These are phyloP conservation scores for Chaetura pelagica DNA, from an alignment of 2,113 vertebrate species.

Conservation along the genomic window DNA sequence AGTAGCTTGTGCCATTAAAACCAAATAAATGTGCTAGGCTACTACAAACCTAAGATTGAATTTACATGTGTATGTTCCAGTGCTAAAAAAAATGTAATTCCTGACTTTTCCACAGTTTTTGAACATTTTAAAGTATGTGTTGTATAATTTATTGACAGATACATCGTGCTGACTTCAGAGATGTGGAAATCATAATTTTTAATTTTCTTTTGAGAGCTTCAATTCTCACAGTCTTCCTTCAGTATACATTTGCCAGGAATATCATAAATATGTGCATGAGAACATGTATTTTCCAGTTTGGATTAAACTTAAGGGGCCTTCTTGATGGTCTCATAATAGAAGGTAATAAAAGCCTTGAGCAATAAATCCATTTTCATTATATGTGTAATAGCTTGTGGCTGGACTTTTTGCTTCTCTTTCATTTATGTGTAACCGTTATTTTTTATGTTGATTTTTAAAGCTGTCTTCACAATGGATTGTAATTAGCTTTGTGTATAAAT, in stretches of 20 bases:
- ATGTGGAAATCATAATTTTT: conserved; percentile 43
- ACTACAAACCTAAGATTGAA: not conserved
- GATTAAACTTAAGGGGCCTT: conserved; percentile 62
- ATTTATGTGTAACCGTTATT: conserved; percentile 65
- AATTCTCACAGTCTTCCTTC: conserved; percentile 42
- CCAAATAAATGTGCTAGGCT: not conserved
- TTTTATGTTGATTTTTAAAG: conserved; percentile 74
- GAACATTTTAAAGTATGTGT: not conserved
- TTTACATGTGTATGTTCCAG: not conserved
- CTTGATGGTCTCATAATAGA: conserved; percentile 72
- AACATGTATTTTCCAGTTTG: conserved; percentile 28
- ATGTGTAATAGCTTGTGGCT: conserved; percentile 59
- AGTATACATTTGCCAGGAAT: conserved; percentile 31
- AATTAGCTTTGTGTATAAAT: conserved; percentile 70
- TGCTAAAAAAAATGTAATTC: not conserved
- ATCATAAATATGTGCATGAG: not conserved
- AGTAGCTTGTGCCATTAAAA: not conserved
- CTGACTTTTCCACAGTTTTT: not conserved
- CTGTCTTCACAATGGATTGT: conserved; percentile 59
- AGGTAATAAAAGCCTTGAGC: conserved; percentile 54
- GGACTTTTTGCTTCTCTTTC: conserved; percentile 51
- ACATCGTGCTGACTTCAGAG: not conserved
- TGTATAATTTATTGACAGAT: not conserved
- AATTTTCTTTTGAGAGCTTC: conserved; percentile 58
- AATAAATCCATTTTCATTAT: conserved; percentile 75